Evolutionary conservation across 35 echinoderm and acorn worm species (phyloP).

Genomic region (Heliocidaris erythrogramma): DNA sequence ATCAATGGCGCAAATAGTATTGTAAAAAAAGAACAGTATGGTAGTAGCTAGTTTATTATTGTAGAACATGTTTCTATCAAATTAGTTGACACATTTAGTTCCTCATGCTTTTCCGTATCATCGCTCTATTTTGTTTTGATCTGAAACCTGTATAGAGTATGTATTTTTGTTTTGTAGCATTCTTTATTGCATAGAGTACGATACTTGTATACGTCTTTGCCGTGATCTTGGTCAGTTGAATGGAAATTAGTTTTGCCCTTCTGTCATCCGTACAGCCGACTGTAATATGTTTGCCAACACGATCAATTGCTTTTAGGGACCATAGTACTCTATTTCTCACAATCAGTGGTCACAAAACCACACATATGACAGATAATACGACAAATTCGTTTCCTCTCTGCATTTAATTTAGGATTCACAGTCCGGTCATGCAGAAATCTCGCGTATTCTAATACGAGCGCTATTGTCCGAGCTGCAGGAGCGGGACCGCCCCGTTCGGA

Average conservation of each 20-base stretch:
- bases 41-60: no score
- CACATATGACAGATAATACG: constrained; percentile 15
- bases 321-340: neutral
- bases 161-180: no score
- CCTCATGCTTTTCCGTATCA: no score
- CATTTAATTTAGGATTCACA: neutral
- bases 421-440: neutral
- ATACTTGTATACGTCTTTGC: neutral
- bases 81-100: no score
- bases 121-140: no score
- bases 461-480: neutral
- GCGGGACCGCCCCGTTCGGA: neutral
- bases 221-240: neutral
- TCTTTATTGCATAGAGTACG: no score
- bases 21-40: no score
- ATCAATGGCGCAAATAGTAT: no score
- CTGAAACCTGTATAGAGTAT: no score
- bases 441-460: neutral
- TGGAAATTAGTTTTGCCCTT: neutral
- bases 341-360: constrained; percentile 29
- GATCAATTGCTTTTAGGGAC: neutral
- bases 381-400: constrained; percentile 27
- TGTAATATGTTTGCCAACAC: constrained; percentile 22
- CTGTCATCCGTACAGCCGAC: neutral
- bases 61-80: no score